Percentiles rank a stretch among this genome's conserved stretches.
phyloP scores from a whole-genome alignment of 2,888 invertebrate species.

The Ormia ochracea region DNA sequence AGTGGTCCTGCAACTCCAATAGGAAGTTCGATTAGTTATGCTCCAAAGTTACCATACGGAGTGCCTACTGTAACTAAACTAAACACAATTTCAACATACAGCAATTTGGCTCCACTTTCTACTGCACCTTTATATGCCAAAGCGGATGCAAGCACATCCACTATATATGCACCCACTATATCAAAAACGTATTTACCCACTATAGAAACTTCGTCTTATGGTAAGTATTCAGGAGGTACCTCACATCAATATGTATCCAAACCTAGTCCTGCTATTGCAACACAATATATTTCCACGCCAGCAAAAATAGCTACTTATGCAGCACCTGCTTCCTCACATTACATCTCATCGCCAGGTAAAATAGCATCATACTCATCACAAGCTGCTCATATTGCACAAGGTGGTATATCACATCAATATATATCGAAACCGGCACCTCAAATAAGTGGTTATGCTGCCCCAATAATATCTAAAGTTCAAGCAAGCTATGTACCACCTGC shows the following conservation, averaged over 20 bases:
- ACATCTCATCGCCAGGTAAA: slow-evolving; percentile 54
- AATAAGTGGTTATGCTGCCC: slow-evolving; percentile 57
- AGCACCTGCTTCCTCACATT: slow-evolving; percentile 63
- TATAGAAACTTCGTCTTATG: slow-evolving; percentile 30
- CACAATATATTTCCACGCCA: slow-evolving; percentile 64
- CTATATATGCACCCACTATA: slow-evolving; percentile 67
- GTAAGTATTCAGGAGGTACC: slow-evolving; percentile 15
- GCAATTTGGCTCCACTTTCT: slow-evolving; percentile 60
- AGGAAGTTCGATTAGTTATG: slow-evolving; percentile 56
- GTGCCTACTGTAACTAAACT: slow-evolving; percentile 66
- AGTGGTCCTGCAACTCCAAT: slow-evolving; percentile 31
- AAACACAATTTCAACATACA: slow-evolving; percentile 60
- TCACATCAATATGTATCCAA: slow-evolving; percentile 49
- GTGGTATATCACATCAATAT: slow-evolving; percentile 67
- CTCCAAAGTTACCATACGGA: slow-evolving; percentile 67
- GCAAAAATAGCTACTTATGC: slow-evolving; percentile 65
- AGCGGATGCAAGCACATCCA: slow-evolving; percentile 47
- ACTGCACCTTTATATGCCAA: slow-evolving; percentile 65
- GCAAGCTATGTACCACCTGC: slow-evolving; percentile 66
- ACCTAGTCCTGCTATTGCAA: slow-evolving; percentile 23
- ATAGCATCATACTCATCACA: slow-evolving; percentile 22
- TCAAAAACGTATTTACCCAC: slow-evolving; percentile 68
- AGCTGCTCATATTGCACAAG: slow-evolving; percentile 41
- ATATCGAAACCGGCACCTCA: slow-evolving; percentile 65
- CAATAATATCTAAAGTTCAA: slow-evolving; percentile 67